Evolutionary conservation across 2,113 vertebrate genomes (phyloP), one percentile per base, ranked within the genome.

Genomic region (Anseranas semipalmata): DNA sequence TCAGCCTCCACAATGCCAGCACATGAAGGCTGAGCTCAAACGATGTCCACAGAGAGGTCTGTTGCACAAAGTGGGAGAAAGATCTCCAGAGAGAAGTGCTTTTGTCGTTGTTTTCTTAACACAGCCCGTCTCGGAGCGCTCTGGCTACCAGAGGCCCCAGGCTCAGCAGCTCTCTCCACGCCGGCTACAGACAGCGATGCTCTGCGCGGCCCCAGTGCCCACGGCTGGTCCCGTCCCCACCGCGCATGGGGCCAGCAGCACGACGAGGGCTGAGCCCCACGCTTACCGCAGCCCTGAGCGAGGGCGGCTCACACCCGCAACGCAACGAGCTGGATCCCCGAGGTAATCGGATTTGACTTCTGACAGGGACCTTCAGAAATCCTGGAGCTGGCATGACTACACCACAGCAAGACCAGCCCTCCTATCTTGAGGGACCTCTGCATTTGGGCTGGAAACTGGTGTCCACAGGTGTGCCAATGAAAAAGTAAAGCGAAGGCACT

Each of bases 311-410:
- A 4, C 24, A 52, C 50, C 22, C 25, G 50, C 50, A 52, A 27
- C 14, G 50, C 50, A 8, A 8, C 0, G 3, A 68, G 32, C 7
- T 3, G 28, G 22, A 21, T 21, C 59, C 37, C 55, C 55, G 35
- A 21, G 8, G 15, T 15, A 18, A 22, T 50, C 32, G 32, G 25
- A 14, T 4, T 48, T n/a, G 27, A 24, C 27, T 48, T 25, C 41
- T 28, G 28, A 27, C 28, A 28, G 0, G 0, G 30, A 39, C 39
- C 50, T 65, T 22, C 12, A 11, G n/a, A 37, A n/a, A 13, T 7
- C 4, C 77, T 35, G 50, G 32, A 35, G 59, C 25, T 28, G 9
- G 2, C 4, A 3, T 0, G 1, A 39, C 8, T 25, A 30, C 25
- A n/a, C 32, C 35, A 21, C 0, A 2, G 50, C 62, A 60, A 25